These are phyloP conservation scores for Amaurobius ferox DNA, from an alignment of 2,888 invertebrate species.

Conservation along the genomic window DNA sequence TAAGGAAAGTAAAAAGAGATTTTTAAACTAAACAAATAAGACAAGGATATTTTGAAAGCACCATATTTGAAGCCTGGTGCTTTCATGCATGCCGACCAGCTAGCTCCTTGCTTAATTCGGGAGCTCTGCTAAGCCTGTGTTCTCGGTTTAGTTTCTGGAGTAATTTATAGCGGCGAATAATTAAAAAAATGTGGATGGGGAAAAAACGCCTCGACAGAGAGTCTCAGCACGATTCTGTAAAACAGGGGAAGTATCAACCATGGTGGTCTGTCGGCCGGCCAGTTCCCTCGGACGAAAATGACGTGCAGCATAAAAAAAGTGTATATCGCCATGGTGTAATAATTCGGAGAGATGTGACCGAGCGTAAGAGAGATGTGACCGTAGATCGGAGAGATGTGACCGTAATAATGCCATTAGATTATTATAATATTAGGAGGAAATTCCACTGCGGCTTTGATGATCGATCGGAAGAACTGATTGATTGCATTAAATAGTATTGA, in stretches of 20 bases:
- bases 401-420: not conserved
- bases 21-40: no score
- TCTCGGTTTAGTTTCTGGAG: constrained; percentile 47
- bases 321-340: not conserved
- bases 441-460: not conserved
- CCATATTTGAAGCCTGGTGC: constrained; percentile 25
- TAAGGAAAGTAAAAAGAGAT: no score
- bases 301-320: not conserved
- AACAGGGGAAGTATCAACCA: constrained; percentile 39
- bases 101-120: constrained; percentile 41
- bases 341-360: not conserved
- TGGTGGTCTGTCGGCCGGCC: constrained; percentile 36
- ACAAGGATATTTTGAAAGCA: no score
- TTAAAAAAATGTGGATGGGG: constrained; percentile 55
- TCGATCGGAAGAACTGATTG: no score
- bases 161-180: constrained; percentile 68
- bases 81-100: constrained; percentile 17
- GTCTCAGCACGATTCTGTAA: constrained; percentile 64
- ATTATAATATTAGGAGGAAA: not conserved
- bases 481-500: no score
- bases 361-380: not conserved
- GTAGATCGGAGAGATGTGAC: not conserved
- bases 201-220: constrained; percentile 50
- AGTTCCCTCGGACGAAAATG: not conserved
- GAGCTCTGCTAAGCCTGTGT: constrained; percentile 50